Conservation (phyloP, 2,888 invertebrate species). For the Sinelater perroti region DNA sequence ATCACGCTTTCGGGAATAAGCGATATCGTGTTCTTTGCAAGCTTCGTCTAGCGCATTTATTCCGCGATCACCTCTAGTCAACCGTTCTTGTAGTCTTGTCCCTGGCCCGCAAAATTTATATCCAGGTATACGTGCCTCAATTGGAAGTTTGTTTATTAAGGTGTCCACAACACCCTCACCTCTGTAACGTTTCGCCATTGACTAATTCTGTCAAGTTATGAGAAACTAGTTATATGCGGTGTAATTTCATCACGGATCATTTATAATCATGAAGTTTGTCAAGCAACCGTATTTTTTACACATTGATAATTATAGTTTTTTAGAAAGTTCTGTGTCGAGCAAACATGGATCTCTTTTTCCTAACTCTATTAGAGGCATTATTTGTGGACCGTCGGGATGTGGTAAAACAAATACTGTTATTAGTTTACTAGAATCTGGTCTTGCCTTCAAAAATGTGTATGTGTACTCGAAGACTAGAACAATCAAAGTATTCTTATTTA, state of each 20-base stretch:
- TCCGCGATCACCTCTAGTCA: slow-evolving; percentile 51
- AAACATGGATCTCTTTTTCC: too few relatives aligned
- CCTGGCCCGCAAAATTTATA: slow-evolving; percentile 45
- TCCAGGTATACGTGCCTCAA: slow-evolving; percentile 43
- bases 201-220: background rate
- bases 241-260: background rate
- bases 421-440: slow-evolving; percentile 24
- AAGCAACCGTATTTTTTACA: too few relatives aligned
- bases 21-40: slow-evolving; percentile 53
- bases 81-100: slow-evolving; percentile 45
- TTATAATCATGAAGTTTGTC: slow-evolving; percentile 28
- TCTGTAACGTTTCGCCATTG: background rate
- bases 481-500: slow-evolving; percentile 47
- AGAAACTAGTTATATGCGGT: background rate
- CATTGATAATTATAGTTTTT: too few relatives aligned
- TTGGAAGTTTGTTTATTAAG: slow-evolving; percentile 42
- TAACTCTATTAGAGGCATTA: slow-evolving; percentile 35
- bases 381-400: slow-evolving; percentile 23
- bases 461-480: slow-evolving; percentile 35
- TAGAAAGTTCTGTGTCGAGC: too few relatives aligned
- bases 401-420: slow-evolving; percentile 34
- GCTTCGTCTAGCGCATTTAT: slow-evolving; percentile 50
- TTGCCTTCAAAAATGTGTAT: slow-evolving; percentile 28
- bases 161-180: slow-evolving; percentile 39
- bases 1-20: slow-evolving; percentile 43